A percentile compares a stretch with the other conserved stretches of the same genome.
Evolutionary conservation across 2,888 invertebrate species (phyloP).

Genomic region (Netelia melanura): DNA sequence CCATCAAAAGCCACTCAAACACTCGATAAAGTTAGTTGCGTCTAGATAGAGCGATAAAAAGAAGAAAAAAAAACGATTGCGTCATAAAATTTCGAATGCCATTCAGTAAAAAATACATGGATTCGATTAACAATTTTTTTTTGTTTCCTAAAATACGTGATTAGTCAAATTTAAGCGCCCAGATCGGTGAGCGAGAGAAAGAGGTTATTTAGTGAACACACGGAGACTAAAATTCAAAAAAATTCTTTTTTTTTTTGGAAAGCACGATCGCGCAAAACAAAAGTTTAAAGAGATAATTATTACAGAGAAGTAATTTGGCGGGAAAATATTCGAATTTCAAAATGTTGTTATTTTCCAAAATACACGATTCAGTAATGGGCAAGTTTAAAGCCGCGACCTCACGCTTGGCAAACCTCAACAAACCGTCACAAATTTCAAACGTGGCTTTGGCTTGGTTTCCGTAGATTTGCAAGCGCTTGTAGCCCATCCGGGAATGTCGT

Average conservation of each 20-base stretch:
- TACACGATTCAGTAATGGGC: neutral
- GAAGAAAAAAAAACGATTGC: neutral
- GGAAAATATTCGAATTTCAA: too few species aligned
- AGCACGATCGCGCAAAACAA: too few species aligned
- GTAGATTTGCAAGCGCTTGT: too few species aligned
- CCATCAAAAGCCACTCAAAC: slow-evolving; percentile 21
- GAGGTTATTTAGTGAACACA: slow-evolving; percentile 1
- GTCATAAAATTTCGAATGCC: neutral
- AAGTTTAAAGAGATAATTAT: too few species aligned
- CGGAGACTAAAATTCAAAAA: neutral
- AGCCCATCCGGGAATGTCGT: too few species aligned
- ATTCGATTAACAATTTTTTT: neutral
- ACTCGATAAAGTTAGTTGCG: neutral
- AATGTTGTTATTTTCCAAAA: neutral
- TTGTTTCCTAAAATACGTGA: neutral
- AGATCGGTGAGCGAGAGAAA: neutral
- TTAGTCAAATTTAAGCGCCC: neutral
- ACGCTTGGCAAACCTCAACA: too few species aligned
- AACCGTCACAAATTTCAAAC: too few species aligned
- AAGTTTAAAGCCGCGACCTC: neutral
- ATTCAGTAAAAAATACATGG: neutral
- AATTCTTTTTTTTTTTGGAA: neutral
- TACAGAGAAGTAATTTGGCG: neutral
- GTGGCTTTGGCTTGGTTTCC: too few species aligned
- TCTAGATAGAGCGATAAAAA: neutral